A percentile compares a stretch with the other conserved stretches of the same genome.
These are phyloP conservation scores for Paradisaea rubra DNA, from an alignment of 2,113 vertebrate species.

Conservation along the genomic window DNA sequence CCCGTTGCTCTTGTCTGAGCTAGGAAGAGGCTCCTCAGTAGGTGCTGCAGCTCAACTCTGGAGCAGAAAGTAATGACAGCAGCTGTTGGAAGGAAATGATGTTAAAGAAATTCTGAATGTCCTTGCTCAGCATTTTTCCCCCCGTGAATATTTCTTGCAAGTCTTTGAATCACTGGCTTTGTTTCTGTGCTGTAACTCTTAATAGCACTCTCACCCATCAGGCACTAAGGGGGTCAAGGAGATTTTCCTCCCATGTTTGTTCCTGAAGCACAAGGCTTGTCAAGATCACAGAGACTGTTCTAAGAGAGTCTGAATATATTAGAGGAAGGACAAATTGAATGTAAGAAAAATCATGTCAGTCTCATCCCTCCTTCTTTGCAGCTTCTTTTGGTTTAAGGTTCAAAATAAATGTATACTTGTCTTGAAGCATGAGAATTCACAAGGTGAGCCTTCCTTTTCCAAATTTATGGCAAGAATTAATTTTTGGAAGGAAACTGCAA, in stretches of 20 bases:
- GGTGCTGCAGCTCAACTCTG: neutral
- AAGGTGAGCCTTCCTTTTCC: neutral
- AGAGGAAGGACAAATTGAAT: neutral
- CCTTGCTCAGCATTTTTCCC: neutral
- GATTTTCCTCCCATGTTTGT: neutral
- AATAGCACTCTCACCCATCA: neutral
- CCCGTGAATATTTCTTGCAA: neutral
- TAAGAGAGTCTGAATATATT: neutral
- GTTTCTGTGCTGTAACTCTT: neutral
- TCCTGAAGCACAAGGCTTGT: neutral
- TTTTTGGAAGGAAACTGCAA: neutral
- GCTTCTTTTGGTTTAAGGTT: neutral
- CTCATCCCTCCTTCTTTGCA: neutral
- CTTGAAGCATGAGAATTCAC: neutral
- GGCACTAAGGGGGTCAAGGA: neutral
- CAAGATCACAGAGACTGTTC: neutral
- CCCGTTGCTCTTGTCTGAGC: neutral
- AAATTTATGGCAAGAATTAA: neutral
- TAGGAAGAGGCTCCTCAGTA: neutral
- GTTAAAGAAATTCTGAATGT: neutral
- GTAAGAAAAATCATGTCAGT: neutral
- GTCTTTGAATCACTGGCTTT: neutral
- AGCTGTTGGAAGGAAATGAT: neutral
- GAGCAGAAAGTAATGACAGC: neutral
- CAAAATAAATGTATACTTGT: neutral